Percentiles rank a stretch among this genome's conserved stretches.
Evolutionary conservation across 1,140 invertebrate species (phyloP).

Genomic region (Scaptomyza pallida): DNA sequence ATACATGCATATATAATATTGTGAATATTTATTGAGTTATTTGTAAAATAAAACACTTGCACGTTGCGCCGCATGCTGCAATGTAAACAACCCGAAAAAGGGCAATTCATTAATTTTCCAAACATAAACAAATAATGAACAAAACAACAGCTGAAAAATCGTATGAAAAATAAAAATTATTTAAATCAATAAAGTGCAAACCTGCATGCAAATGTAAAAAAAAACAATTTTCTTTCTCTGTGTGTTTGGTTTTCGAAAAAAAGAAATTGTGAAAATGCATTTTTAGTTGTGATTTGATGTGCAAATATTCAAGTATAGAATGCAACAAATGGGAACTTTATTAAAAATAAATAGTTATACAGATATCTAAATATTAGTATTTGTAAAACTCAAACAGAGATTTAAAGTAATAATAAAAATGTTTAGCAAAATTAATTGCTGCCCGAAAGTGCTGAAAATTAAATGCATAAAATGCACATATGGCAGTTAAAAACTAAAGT

Average conservation of each 20-base stretch:
- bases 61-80: background rate
- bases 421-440: background rate
- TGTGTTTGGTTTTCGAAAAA: background rate
- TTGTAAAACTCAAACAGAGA: too few species aligned
- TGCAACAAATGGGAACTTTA: background rate
- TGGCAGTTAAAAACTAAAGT: constrained; percentile 48
- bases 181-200: background rate
- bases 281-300: background rate
- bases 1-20: background rate
- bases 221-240: background rate
- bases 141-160: background rate
- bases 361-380: background rate
- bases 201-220: background rate
- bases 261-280: background rate
- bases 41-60: constrained; percentile 14
- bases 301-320: background rate
- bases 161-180: background rate
- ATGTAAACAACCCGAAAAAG: constrained; percentile 19
- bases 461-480: constrained; percentile 26
- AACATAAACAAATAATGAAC: constrained; percentile 14
- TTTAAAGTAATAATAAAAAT: too few species aligned
- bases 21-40: constrained; percentile 2
- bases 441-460: constrained; percentile 36
- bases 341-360: background rate
- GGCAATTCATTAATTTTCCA: background rate